Evolutionary conservation across 2,797 vertebrate genomes (phyloP).

Genomic region (Scolopax rusticola): DNA sequence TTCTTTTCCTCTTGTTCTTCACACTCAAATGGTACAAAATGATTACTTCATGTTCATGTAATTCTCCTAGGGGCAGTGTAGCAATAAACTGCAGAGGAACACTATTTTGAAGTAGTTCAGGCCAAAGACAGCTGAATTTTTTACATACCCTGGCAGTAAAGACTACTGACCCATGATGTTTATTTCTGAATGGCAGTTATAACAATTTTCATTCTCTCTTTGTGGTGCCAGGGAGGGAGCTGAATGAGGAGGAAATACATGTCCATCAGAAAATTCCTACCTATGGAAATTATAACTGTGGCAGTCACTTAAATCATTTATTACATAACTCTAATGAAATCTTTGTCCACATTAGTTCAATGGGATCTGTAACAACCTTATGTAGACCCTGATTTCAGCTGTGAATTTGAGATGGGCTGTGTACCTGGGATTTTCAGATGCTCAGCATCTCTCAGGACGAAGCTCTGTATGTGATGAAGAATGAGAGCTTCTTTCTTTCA

Average conservation of each 20-base stretch:
- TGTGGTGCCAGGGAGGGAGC: background rate
- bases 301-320: background rate
- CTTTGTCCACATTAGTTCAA: background rate
- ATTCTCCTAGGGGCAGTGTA: background rate
- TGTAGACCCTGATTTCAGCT: background rate
- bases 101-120: background rate
- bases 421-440: background rate
- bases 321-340: background rate
- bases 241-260: background rate
- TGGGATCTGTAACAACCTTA: background rate
- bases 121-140: background rate
- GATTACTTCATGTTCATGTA: background rate
- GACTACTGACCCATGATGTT: accelerated
- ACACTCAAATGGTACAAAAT: background rate
- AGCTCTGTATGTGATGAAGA: background rate
- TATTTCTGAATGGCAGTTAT: background rate
- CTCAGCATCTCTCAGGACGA: background rate
- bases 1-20: background rate
- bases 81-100: background rate
- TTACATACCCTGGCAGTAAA: background rate
- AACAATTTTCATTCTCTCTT: background rate
- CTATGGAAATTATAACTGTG: background rate
- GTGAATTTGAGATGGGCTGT: background rate
- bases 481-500: background rate
- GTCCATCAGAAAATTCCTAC: background rate